Percentiles rank a stretch among this genome's conserved stretches.
Evolutionary conservation across 1,140 invertebrate species (phyloP).

Genomic region (Ips typographus): DNA sequence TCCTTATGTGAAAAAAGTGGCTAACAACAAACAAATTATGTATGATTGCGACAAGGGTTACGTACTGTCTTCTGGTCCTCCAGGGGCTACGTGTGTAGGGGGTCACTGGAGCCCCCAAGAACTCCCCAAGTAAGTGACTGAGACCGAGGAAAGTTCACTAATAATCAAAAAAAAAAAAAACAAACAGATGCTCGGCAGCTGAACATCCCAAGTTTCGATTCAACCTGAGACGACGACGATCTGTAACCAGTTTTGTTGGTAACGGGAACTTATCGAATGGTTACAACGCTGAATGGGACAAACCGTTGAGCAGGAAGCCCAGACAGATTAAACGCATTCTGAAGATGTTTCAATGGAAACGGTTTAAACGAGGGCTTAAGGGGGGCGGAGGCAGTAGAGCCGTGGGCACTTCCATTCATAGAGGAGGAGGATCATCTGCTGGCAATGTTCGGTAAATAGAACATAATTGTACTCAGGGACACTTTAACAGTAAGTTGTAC

Average conservation of each 20-base stretch:
- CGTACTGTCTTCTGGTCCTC: constrained; percentile 81
- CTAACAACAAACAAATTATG: constrained; percentile 94
- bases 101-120: constrained; percentile 84
- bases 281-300: too few relatives aligned
- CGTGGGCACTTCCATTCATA: constrained; percentile 30
- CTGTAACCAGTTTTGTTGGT: constrained; percentile 61
- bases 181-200: constrained; percentile 73
- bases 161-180: too few relatives aligned
- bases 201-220: constrained; percentile 80
- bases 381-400: constrained; percentile 39
- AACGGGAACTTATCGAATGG: too few relatives aligned
- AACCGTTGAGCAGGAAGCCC: too few relatives aligned
- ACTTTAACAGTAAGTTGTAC: too few relatives aligned
- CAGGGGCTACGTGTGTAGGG: constrained; percentile 89
- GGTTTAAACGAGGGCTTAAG: constrained; percentile 45
- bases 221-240: constrained; percentile 71
- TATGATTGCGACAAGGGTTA: constrained; percentile 94
- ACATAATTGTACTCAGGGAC: too few relatives aligned
- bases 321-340: too few relatives aligned
- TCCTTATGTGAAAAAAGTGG: constrained; percentile 89
- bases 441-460: not conserved
- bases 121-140: constrained; percentile 62
- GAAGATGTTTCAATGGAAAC: too few relatives aligned
- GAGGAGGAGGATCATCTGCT: constrained; percentile 9
- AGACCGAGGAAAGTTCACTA: not conserved